These are phyloP conservation scores for Zapus hudsonius DNA, from an alignment of 2,113 vertebrate species.

Conservation along the genomic window DNA sequence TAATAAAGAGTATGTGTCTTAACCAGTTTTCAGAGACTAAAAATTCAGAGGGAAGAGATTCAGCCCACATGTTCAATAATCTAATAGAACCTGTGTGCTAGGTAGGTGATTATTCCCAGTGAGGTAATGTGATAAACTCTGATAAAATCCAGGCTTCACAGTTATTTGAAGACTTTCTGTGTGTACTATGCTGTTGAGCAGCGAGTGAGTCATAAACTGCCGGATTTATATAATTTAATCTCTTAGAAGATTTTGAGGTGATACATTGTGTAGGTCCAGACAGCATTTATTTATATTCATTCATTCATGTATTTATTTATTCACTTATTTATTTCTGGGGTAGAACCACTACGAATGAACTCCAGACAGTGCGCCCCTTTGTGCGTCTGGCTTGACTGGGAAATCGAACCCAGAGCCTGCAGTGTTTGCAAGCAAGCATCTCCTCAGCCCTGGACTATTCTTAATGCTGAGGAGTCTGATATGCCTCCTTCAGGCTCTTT, in stretches of 20 bases:
- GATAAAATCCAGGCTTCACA: constrained; percentile 19
- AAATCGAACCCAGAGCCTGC: no score
- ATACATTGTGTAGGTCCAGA: not conserved
- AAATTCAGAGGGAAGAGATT: not conserved
- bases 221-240: constrained; percentile 31
- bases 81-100: not conserved
- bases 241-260: constrained; percentile 23
- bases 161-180: not conserved
- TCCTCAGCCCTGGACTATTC: no score
- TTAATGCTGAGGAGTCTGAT: no score
- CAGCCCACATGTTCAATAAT: not conserved
- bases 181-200: constrained; percentile 25
- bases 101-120: constrained; percentile 12
- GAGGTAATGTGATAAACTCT: not conserved
- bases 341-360: no score
- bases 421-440: no score
- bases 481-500: no score
- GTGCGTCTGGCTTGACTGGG: no score
- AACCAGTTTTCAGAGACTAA: not conserved
- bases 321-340: no score
- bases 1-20: constrained; percentile 48
- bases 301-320: no score
- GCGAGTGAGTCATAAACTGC: not conserved
- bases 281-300: not conserved
- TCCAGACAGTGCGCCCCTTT: no score